A percentile compares a stretch with the other conserved stretches of the same genome.
phyloP scores from a whole-genome alignment of 2,113 vertebrate genomes.

The Percopsis transmontana region DNA sequence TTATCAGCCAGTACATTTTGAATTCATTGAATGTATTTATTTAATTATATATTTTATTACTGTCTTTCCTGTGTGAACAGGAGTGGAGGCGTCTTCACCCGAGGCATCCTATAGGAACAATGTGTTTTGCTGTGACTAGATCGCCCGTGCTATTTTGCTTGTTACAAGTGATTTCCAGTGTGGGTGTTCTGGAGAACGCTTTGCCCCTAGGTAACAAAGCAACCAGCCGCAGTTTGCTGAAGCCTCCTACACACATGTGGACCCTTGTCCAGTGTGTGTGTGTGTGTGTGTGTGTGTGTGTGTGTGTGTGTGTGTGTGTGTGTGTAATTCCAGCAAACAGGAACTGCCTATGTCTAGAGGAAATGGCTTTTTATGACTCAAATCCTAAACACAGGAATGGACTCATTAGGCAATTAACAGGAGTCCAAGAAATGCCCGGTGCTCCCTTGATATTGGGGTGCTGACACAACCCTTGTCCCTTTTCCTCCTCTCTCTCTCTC shows the following conservation, averaged over 20 bases:
- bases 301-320: constrained; percentile 26
- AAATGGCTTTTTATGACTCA: constrained; percentile 73
- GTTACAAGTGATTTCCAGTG: constrained; percentile 58
- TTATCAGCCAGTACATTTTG: constrained; percentile 28
- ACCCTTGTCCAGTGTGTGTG: constrained; percentile 26
- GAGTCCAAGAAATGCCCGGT: constrained; percentile 60
- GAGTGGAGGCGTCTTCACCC: constrained; percentile 23
- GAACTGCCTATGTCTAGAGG: constrained; percentile 55
- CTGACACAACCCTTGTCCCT: constrained; percentile 48
- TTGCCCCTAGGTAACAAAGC: constrained; percentile 61
- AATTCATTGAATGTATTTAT: constrained; percentile 35
- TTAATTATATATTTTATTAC: constrained; percentile 27
- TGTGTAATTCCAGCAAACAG: constrained; percentile 69
- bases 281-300: constrained; percentile 28
- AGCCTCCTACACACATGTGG: constrained; percentile 63
- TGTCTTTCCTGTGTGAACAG: constrained; percentile 42
- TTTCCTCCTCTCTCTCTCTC: constrained; percentile 20
- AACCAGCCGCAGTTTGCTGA: constrained; percentile 47
- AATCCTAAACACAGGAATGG: constrained; percentile 71
- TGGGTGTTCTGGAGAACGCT: constrained; percentile 52
- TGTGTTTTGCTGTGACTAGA: constrained; percentile 31
- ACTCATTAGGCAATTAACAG: constrained; percentile 73
- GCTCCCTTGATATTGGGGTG: constrained; percentile 32
- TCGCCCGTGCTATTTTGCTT: constrained; percentile 50
- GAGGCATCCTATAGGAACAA: not conserved